phyloP scores from a whole-genome alignment of 1,140 invertebrate genomes.

The Nasonia longicornis region DNA sequence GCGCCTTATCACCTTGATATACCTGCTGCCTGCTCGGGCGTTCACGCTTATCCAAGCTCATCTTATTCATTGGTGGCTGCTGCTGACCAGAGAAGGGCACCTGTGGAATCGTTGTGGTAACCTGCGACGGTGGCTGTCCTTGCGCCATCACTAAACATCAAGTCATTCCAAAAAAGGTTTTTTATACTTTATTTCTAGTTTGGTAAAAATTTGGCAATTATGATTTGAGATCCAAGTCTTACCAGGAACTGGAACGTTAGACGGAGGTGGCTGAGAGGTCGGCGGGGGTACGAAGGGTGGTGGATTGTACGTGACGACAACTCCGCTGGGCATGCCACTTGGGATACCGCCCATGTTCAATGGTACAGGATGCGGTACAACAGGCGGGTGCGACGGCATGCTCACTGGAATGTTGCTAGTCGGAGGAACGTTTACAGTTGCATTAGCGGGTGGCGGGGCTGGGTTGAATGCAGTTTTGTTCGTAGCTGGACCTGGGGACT shows the following conservation, averaged over 20 bases:
- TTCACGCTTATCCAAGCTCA: slow-evolving; percentile 65
- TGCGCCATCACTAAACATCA: slow-evolving; percentile 60
- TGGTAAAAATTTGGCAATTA: background rate
- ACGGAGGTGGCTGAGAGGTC: slow-evolving; percentile 61
- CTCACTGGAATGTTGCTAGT: slow-evolving; percentile 64
- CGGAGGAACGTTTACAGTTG: slow-evolving; percentile 62
- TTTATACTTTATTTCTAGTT: background rate
- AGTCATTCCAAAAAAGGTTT: background rate
- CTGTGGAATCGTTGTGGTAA: slow-evolving; percentile 61
- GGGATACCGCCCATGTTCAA: slow-evolving; percentile 64
- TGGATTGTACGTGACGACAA: slow-evolving; percentile 65
- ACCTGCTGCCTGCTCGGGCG: slow-evolving; percentile 63
- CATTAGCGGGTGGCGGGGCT: slow-evolving; percentile 59
- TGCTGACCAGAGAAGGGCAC: slow-evolving; percentile 58
- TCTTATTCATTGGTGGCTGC: slow-evolving; percentile 58
- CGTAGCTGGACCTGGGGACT: slow-evolving; percentile 60
- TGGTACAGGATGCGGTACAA: slow-evolving; percentile 61
- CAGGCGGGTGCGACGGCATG: slow-evolving; percentile 55
- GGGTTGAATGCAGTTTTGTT: slow-evolving; percentile 65
- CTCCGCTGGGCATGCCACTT: slow-evolving; percentile 65
- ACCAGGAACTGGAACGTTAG: slow-evolving; percentile 43
- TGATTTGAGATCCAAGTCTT: slow-evolving; percentile 2
- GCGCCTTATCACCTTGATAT: slow-evolving; percentile 63
- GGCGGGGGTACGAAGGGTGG: slow-evolving; percentile 65
- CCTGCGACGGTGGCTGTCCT: slow-evolving; percentile 64